Evolutionary conservation across 2,797 vertebrate genomes (phyloP), one percentile per base, ranked within the genome.

Genomic region (Hemitrygon akajei): DNA sequence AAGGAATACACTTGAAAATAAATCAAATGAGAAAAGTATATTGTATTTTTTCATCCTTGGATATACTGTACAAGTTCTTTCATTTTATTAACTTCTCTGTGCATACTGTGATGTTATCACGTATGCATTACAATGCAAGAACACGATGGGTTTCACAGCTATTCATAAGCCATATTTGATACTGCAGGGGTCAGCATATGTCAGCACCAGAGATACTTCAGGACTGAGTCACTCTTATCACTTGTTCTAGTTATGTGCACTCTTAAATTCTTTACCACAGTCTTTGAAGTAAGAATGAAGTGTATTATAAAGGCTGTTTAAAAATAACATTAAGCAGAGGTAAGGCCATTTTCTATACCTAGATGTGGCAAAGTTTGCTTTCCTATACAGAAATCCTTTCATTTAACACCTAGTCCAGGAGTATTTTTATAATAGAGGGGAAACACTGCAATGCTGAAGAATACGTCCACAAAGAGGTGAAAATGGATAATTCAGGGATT

Each of bases 401-500:
- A 63, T 87, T 63, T n/a, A 87, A n/a, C 12, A 87, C 1, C 11
- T 5, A 25, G 27, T 40, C 25, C 81, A 27, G 7, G 58, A 66
- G 27, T 58, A 63, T 66, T 7, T 87, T 47, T 47, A 47, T 47
- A 63, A 66, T 5, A 87, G 84, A 7, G 58, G n/a, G 16, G 58
- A 9, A n/a, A n/a, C 27, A 12, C 16, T 1, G 81, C 16, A 34
- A n/a, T 87, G 60, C 30, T 20, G 30, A 14, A 7, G n/a, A 22
- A 66, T 69, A 5, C 86, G 63, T 20, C 60, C 86, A 89, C 86
- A 37, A 69, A n/a, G 86, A 89, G 86, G 86, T 66, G 86, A 60
- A 89, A n/a, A 89, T 37, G n/a, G 69, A 37, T 60, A 89, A 22
- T 7, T 89, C n/a, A 89, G 86, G 18, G 60, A 89, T 20, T 69